These are phyloP conservation scores for Dicentrarchus labrax DNA, from an alignment of 2,113 vertebrate species.

Conservation along the genomic window DNA sequence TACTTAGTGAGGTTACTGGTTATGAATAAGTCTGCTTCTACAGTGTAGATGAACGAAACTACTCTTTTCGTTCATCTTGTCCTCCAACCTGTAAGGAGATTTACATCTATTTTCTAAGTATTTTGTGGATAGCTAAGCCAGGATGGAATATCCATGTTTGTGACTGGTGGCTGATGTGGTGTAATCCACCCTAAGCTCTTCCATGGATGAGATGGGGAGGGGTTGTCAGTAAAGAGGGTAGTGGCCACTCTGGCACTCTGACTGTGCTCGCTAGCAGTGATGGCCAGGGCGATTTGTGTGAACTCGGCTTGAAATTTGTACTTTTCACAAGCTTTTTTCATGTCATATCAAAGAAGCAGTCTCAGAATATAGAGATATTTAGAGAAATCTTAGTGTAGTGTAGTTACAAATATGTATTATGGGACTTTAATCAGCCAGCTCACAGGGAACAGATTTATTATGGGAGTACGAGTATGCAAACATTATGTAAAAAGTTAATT, in stretches of 20 bases:
- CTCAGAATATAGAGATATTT: not conserved
- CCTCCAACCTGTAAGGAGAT: slow-evolving; percentile 50
- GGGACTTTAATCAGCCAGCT: no score
- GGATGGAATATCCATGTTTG: slow-evolving; percentile 70
- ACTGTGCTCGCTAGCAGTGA: slow-evolving; percentile 15
- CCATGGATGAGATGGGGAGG: slow-evolving; percentile 31
- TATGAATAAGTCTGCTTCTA: slow-evolving; percentile 15
- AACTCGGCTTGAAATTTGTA: slow-evolving; percentile 11
- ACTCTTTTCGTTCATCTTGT: slow-evolving; percentile 27
- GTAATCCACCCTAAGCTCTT: slow-evolving; percentile 79
- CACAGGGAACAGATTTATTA: no score
- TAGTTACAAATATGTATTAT: not conserved
- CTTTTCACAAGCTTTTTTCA: slow-evolving; percentile 1
- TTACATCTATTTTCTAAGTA: slow-evolving; percentile 57
- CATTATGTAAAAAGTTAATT: not conserved
- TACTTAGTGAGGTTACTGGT: not conserved
- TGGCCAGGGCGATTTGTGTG: slow-evolving; percentile 21
- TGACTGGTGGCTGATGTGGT: slow-evolving; percentile 63
- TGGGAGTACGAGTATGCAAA: not conserved
- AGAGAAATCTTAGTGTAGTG: not conserved
- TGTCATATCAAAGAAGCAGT: not conserved
- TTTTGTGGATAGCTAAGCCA: slow-evolving; percentile 62
- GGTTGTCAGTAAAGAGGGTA: slow-evolving; percentile 14
- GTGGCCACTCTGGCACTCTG: slow-evolving; percentile 18
- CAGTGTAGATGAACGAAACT: not conserved